These are phyloP conservation scores for Torymus aiolomorphi DNA, from an alignment of 2,888 invertebrate genomes.

Conservation along the genomic window DNA sequence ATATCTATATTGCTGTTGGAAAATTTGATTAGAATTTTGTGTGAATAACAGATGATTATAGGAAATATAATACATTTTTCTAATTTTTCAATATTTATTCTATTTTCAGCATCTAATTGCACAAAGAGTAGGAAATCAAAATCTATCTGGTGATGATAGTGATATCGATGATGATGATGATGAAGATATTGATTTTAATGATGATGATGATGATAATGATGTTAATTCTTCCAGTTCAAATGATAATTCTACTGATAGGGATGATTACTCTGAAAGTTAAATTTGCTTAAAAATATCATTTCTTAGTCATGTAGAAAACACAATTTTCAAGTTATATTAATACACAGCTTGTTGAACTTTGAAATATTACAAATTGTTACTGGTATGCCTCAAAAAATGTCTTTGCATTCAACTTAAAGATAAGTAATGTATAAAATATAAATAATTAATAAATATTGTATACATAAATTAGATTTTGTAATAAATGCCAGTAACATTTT, in stretches of 20 bases:
- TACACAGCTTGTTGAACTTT: constrained; percentile 3
- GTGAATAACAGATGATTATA: constrained; percentile 29
- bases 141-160: constrained; percentile 47
- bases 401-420: constrained; percentile 23
- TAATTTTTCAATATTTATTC: background rate
- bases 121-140: constrained; percentile 33
- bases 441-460: constrained; percentile 2
- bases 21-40: background rate
- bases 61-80: background rate
- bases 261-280: constrained; percentile 47
- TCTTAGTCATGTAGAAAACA: constrained; percentile 2
- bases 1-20: background rate
- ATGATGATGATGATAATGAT: constrained; percentile 22
- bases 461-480: background rate
- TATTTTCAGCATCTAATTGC: constrained; percentile 28
- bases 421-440: background rate
- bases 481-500: constrained; percentile 21
- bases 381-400: constrained; percentile 6
- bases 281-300: background rate
- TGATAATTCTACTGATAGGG: constrained; percentile 37
- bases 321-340: background rate
- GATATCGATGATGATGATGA: constrained; percentile 35
- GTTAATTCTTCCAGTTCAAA: constrained; percentile 38
- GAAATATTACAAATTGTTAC: constrained; percentile 35
- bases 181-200: constrained; percentile 24